Evolutionary conservation across 2,888 invertebrate genomes (phyloP).

Genomic region (Dryobota labecula): DNA sequence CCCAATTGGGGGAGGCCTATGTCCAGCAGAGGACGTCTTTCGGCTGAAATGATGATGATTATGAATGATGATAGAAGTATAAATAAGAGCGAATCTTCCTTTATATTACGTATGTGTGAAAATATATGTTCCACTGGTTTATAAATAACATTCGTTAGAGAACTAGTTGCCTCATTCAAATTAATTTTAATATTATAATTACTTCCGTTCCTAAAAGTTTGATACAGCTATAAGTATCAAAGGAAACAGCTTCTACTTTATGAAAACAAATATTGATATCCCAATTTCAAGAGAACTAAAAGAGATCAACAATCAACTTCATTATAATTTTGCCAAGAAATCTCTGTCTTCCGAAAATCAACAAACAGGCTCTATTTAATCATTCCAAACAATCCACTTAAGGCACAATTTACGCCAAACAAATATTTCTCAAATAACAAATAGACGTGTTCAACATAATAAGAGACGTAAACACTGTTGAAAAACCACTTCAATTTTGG

Average conservation of each 20-base stretch:
- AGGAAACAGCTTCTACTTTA: neutral
- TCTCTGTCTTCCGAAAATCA: constrained; percentile 30
- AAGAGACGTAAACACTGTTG: constrained; percentile 28
- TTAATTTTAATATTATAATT: constrained; percentile 39
- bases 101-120: constrained; percentile 1
- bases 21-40: too few relatives aligned
- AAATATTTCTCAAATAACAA: constrained; percentile 52
- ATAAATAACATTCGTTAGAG: constrained; percentile 14
- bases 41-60: too few relatives aligned
- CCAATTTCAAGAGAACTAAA: constrained; percentile 38
- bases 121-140: constrained; percentile 1
- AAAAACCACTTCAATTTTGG: constrained; percentile 16
- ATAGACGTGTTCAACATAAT: constrained; percentile 33
- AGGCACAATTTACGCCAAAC: constrained; percentile 21
- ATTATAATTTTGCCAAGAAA: constrained; percentile 44
- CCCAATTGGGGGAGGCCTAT: too few relatives aligned
- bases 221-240: neutral
- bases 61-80: too few relatives aligned
- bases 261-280: constrained; percentile 15
- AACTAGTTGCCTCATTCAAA: constrained; percentile 36
- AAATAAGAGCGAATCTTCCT: neutral
- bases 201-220: constrained; percentile 24
- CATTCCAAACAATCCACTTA: constrained; percentile 36
- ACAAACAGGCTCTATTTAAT: constrained; percentile 35
- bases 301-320: constrained; percentile 47